Percentiles rank a stretch among this genome's conserved stretches.
Evolutionary conservation across 2,888 invertebrate genomes (phyloP).

Genomic region (Antheraea yamamai): DNA sequence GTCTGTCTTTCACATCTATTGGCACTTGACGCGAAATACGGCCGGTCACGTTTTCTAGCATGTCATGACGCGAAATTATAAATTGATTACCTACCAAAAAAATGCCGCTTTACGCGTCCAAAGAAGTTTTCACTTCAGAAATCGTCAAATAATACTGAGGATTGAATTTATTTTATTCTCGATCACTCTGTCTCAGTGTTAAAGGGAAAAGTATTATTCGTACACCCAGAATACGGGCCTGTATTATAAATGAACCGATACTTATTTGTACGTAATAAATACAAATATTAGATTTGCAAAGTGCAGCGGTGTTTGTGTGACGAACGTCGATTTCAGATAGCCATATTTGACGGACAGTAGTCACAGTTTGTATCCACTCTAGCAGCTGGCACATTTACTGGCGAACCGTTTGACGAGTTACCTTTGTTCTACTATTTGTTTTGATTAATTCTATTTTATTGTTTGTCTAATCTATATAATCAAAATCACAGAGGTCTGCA

Average conservation of each 20-base stretch:
- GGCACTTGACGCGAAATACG: too few relatives aligned
- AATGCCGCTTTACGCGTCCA: too few relatives aligned
- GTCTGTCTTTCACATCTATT: too few relatives aligned
- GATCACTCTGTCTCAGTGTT: too few relatives aligned
- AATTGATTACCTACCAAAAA: too few relatives aligned
- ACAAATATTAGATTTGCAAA: slow-evolving; percentile 55
- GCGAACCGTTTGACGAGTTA: slow-evolving; percentile 14
- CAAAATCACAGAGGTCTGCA: not conserved
- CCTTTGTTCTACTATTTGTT: slow-evolving; percentile 5
- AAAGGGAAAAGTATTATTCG: too few relatives aligned
- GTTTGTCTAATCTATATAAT: not conserved
- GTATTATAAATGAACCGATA: slow-evolving; percentile 27
- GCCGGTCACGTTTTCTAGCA: too few relatives aligned
- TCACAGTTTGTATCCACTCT: slow-evolving; percentile 1
- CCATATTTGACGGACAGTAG: slow-evolving; percentile 29
- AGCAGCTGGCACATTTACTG: not conserved
- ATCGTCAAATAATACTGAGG: too few relatives aligned
- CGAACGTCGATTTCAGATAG: slow-evolving; percentile 44
- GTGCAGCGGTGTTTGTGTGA: slow-evolving; percentile 36
- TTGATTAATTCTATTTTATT: not conserved
- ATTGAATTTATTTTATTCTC: too few relatives aligned
- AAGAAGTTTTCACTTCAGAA: too few relatives aligned
- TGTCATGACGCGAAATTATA: too few relatives aligned
- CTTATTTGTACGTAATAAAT: slow-evolving; percentile 47
- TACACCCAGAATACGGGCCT: slow-evolving; percentile 6